These are phyloP conservation scores for Homarus gammarus DNA, from an alignment of 2,888 invertebrate genomes.

Conservation along the genomic window DNA sequence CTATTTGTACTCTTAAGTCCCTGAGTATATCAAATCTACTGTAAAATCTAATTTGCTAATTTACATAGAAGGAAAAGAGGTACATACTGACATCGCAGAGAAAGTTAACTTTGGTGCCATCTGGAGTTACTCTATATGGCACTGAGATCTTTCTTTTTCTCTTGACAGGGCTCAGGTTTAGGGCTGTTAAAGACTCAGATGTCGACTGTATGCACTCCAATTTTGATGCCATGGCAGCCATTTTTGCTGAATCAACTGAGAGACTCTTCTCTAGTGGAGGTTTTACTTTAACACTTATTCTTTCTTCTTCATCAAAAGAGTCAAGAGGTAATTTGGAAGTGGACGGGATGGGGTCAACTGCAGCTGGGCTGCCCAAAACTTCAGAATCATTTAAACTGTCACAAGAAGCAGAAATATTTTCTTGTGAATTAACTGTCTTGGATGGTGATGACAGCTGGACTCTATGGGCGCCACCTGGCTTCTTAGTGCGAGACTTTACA, in stretches of 20 bases:
- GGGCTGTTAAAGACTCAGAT: constrained; percentile 59
- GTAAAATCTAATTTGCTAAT: neutral
- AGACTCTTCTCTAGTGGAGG: constrained; percentile 59
- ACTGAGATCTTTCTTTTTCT: constrained; percentile 67
- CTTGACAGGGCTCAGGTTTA: constrained; percentile 64
- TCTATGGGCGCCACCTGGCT: constrained; percentile 62
- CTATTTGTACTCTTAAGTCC: neutral
- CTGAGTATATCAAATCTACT: neutral
- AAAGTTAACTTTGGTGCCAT: constrained; percentile 75
- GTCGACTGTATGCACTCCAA: constrained; percentile 38
- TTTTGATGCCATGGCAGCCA: neutral
- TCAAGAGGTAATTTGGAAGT: constrained; percentile 22
- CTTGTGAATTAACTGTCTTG: neutral
- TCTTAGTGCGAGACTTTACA: constrained; percentile 31
- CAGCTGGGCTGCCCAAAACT: constrained; percentile 6
- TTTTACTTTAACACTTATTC: constrained; percentile 28
- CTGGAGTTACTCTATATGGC: constrained; percentile 70
- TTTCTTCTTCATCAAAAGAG: constrained; percentile 7
- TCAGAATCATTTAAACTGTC: constrained; percentile 15
- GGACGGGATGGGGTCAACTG: constrained; percentile 25
- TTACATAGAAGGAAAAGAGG: constrained; percentile 13
- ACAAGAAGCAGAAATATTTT: neutral
- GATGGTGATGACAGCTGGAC: constrained; percentile 10
- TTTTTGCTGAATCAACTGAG: constrained; percentile 59
- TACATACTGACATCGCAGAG: constrained; percentile 75